phyloP scores from a whole-genome alignment of 1,140 invertebrate genomes.

The Lepidurus arcticus region DNA sequence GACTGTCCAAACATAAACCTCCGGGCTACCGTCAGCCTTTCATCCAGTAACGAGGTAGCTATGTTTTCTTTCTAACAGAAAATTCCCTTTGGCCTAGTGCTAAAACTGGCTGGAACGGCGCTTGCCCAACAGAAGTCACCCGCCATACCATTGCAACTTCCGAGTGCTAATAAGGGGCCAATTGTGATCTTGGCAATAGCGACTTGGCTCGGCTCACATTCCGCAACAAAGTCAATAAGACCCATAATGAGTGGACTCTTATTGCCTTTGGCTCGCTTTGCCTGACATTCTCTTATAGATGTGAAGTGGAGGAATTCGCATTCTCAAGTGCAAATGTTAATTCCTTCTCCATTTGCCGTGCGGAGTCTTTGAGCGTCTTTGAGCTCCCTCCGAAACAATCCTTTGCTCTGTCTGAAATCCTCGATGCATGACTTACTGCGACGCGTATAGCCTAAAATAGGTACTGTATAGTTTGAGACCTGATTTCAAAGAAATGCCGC shows the following conservation, averaged over 20 bases:
- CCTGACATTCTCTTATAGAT: too few relatives aligned
- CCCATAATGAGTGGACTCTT: neutral
- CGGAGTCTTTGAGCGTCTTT: neutral
- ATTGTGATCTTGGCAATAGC: neutral
- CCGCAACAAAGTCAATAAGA: conserved; percentile 7
- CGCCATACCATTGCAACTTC: neutral
- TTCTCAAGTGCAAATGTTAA: too few relatives aligned
- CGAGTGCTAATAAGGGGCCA: neutral
- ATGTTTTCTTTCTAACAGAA: conserved; percentile 15
- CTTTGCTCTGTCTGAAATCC: neutral
- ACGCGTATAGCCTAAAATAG: neutral
- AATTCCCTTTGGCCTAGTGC: neutral
- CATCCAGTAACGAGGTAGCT: neutral
- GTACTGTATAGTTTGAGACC: neutral
- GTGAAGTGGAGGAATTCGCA: too few relatives aligned
- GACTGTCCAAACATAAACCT: neutral
- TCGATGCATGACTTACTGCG: neutral
- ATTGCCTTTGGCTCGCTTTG: conserved; percentile 1
- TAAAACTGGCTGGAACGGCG: neutral
- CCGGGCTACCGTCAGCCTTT: neutral
- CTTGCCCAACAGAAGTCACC: neutral
- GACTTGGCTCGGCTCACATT: neutral
- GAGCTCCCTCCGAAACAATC: neutral
- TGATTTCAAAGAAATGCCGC: neutral
- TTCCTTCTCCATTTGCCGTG: too few relatives aligned